Evolutionary conservation across 2,888 invertebrate species (phyloP).

Genomic region (Caradrina clavipalpis): DNA sequence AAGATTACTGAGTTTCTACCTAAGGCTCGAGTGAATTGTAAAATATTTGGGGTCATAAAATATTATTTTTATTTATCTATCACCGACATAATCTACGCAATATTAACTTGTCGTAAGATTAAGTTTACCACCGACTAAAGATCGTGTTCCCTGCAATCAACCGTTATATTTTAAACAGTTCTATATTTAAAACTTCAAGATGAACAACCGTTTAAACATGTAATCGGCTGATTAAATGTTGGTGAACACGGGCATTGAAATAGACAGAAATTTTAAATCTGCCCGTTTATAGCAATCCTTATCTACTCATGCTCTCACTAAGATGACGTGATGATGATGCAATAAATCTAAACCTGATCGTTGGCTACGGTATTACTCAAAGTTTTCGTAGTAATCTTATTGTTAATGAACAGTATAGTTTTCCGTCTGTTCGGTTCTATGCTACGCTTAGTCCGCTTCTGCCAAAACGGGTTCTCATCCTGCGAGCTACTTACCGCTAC

Average conservation of each 20-base stretch:
- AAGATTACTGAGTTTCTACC: slow-evolving; percentile 11
- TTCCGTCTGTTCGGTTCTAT: slow-evolving; percentile 88
- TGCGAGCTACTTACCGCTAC: slow-evolving; percentile 84
- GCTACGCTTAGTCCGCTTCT: slow-evolving; percentile 83
- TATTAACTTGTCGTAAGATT: slow-evolving; percentile 10
- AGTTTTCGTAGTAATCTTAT: slow-evolving; percentile 83
- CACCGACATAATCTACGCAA: slow-evolving; percentile 19
- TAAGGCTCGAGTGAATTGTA: slow-evolving; percentile 2
- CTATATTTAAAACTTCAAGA: not conserved
- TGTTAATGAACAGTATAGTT: slow-evolving; percentile 89
- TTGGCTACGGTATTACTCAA: slow-evolving; percentile 72
- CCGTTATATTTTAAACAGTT: not conserved
- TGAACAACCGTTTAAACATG: not conserved
- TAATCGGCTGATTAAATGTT: not conserved
- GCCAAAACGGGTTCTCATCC: slow-evolving; percentile 88
- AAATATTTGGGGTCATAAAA: not conserved
- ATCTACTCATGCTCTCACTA: slow-evolving; percentile 27
- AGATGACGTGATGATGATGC: slow-evolving; percentile 53
- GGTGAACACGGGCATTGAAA: not conserved
- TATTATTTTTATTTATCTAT: slow-evolving; percentile 23
- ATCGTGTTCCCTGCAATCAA: not conserved
- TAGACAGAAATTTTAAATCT: not conserved
- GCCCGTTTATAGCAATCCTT: slow-evolving; percentile 15
- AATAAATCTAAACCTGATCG: slow-evolving; percentile 67
- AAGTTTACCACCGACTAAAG: not conserved